Conservation (phyloP, 1,140 invertebrate species). For the Gerris buenoi region DNA sequence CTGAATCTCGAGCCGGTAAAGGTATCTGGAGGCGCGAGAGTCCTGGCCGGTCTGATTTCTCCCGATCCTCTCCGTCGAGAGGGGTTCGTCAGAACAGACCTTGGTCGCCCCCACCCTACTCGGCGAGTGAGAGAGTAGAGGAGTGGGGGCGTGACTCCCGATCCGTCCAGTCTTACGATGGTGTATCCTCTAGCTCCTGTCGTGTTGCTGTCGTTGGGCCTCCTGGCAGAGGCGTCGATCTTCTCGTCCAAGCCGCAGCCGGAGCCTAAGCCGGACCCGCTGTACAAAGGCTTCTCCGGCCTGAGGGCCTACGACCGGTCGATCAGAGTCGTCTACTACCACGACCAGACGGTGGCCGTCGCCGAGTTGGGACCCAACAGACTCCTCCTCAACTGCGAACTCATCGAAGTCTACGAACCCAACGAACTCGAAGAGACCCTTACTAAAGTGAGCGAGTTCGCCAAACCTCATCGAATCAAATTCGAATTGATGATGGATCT, state of each 20-base stretch:
- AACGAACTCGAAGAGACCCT: constrained; percentile 43
- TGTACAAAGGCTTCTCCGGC: constrained; percentile 39
- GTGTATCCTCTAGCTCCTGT: not conserved
- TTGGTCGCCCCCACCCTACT: not conserved
- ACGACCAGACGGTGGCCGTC: constrained; percentile 65
- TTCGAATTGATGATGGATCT: constrained; percentile 54
- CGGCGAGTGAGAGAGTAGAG: not conserved
- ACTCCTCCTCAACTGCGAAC: constrained; percentile 54
- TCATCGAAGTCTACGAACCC: constrained; percentile 64
- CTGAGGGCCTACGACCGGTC: constrained; percentile 42
- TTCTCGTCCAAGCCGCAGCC: not conserved
- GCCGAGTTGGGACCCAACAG: constrained; percentile 47
- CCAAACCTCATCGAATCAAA: constrained; percentile 41
- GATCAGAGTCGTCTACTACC: constrained; percentile 51
- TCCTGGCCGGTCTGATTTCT: no score
- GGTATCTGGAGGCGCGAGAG: no score
- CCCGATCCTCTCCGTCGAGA: no score
- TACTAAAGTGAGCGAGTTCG: constrained; percentile 37
- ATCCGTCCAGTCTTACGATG: not conserved
- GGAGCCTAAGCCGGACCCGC: not conserved
- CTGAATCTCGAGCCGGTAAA: no score
- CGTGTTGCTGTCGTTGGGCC: not conserved
- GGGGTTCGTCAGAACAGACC: no score
- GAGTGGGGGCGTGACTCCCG: not conserved
- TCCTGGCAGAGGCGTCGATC: not conserved